Conservation (phyloP, 2,113 vertebrate genomes). For the Pimephales promelas region DNA sequence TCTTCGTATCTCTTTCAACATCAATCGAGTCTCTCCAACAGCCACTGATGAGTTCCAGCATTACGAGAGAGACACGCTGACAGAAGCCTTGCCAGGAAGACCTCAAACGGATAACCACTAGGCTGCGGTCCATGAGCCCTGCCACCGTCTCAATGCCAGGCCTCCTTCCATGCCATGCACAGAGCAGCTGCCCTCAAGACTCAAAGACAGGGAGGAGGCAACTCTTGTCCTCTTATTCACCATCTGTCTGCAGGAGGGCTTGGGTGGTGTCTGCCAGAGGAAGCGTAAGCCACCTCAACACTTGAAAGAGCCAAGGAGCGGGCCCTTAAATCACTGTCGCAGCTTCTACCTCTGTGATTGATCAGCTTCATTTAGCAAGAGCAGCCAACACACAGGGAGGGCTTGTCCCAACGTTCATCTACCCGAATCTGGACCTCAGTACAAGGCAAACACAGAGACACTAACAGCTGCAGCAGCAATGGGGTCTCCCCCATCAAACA, state of each 20-base stretch:
- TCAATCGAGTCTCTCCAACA: constrained; percentile 21
- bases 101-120: constrained; percentile 70
- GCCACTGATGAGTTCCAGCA: constrained; percentile 22
- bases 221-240: constrained; percentile 61
- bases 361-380: constrained; percentile 82
- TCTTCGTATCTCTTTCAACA: constrained; percentile 60
- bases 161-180: constrained; percentile 32
- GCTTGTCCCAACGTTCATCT: constrained; percentile 69
- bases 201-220: constrained; percentile 61
- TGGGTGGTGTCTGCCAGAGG: constrained; percentile 71
- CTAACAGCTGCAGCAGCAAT: constrained; percentile 65
- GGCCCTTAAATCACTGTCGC: constrained; percentile 81
- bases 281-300: constrained; percentile 63
- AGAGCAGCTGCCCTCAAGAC: constrained; percentile 37
- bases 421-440: constrained; percentile 61
- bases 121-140: constrained; percentile 65
- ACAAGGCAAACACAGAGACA: constrained; percentile 70
- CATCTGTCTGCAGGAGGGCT: constrained; percentile 78
- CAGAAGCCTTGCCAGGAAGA: constrained; percentile 72
- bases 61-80: constrained; percentile 47
- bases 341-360: constrained; percentile 77
- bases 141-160: constrained; percentile 52
- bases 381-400: constrained; percentile 75
- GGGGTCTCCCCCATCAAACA: constrained; percentile 35
- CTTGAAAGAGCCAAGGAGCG: constrained; percentile 70